phyloP scores from a whole-genome alignment of 1,140 invertebrate species.

The Pseudomyrmex sp. region DNA sequence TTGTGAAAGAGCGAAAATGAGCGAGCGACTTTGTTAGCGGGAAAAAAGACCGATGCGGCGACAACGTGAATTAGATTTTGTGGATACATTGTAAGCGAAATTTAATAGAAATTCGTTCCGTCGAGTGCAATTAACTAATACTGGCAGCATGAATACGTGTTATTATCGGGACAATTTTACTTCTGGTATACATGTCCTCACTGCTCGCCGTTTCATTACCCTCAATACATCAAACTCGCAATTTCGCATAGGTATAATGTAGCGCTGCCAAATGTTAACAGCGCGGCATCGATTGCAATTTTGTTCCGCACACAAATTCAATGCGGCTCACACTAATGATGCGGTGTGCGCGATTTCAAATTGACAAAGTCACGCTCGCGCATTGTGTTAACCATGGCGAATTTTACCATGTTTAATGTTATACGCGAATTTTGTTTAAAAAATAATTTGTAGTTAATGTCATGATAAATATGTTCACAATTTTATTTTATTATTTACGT shows the following conservation, averaged over 20 bases:
- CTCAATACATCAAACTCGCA: constrained; percentile 16
- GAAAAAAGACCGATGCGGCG: constrained; percentile 7
- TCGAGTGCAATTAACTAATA: constrained; percentile 49
- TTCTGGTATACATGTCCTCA: background rate
- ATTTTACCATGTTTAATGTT: background rate
- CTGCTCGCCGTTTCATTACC: background rate
- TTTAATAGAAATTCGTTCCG: constrained; percentile 55
- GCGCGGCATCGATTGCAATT: background rate
- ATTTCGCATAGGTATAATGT: constrained; percentile 27
- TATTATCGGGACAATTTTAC: constrained; percentile 38
- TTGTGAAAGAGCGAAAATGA: constrained; percentile 17
- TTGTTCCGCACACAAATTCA: background rate
- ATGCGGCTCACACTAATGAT: background rate
- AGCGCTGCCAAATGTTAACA: constrained; percentile 26
- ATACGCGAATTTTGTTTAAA: background rate
- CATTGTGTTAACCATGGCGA: background rate
- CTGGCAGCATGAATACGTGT: background rate
- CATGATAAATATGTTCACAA: background rate
- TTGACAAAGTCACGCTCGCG: constrained; percentile 1
- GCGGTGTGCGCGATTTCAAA: background rate
- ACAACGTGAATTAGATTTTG: constrained; percentile 41
- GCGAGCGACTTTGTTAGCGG: background rate
- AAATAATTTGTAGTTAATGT: background rate
- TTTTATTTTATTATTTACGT: background rate
- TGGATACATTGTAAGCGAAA: constrained; percentile 46